Evolutionary conservation across 2,888 invertebrate genomes (phyloP).

Genomic region (Lasioglossum morio): DNA sequence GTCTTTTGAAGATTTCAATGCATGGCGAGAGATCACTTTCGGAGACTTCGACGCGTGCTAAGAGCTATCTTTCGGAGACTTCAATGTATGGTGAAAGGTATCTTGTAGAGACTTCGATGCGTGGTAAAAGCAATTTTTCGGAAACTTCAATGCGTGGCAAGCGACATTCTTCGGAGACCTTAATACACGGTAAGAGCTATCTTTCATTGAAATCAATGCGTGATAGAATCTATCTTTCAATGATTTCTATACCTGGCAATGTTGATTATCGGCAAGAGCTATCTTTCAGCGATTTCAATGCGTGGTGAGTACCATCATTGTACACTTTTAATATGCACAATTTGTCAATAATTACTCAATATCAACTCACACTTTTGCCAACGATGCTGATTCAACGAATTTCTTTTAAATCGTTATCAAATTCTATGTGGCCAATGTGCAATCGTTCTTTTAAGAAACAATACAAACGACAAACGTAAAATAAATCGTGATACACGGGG

Average conservation of each 20-base stretch:
- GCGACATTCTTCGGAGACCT: not conserved
- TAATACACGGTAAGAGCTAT: not conserved
- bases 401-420: too few species aligned
- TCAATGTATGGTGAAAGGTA: not conserved
- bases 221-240: not conserved
- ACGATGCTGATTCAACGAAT: not conserved
- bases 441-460: not conserved
- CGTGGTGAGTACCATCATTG: not conserved
- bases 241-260: not conserved
- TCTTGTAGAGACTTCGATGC: not conserved
- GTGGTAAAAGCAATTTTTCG: not conserved
- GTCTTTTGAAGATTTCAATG: not conserved
- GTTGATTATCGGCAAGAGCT: not conserved
- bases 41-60: not conserved
- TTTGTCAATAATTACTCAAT: not conserved
- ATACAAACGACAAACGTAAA: too few species aligned
- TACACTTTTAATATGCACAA: not conserved
- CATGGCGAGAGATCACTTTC: not conserved
- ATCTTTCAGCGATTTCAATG: conserved; percentile 1
- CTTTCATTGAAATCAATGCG: not conserved
- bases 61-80: not conserved
- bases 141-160: conserved; percentile 6
- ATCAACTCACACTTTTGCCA: not conserved
- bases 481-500: not conserved
- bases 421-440: not conserved